Evolutionary conservation across 2,113 vertebrate genomes (phyloP), one percentile per base, ranked within the genome.

Genomic region (Labrus mixtus): DNA sequence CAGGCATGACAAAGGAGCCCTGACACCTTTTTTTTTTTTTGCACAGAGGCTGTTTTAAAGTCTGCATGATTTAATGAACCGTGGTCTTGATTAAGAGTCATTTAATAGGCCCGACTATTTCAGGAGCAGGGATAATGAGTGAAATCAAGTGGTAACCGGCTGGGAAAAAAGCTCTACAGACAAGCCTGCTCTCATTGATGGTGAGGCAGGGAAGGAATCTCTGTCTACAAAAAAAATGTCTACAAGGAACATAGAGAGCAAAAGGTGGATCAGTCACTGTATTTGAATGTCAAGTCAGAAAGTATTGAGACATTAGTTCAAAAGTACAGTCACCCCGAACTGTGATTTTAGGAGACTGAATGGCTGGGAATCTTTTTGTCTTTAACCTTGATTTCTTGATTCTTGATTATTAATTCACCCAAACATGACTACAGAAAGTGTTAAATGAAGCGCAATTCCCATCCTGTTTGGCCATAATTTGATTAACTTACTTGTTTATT

Each of bases 101-200:
- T 84, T 90, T 92, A 89, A 89, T 87, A 87, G 88, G 73, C 66
- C 71, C 39, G 80, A 80, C 89, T 92, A 90, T 90, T 92, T 91
- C 83, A 86, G 85, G 87, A 90, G 76, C 78, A 61, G 3, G 73
- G 78, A 87, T 92, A 89, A 91, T 92, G 87, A 92, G 85, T 69
- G 74, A 87, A 90, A 83, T 89, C 75, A 87, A 88, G 85, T 87
- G 90, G 78, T 82, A 73, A 83, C 72, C 62, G 19, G 78, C 79
- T 84, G 82, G 84, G 39, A 41, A 92, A 85, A 79, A 86, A 76
- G 78, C 82, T 76, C 68, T 61, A 36, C 60, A 81, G 71, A 81
- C 74, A 57, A 59, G 0, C 5, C 50, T 50, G 46, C 66, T 76
- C 55, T 78, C 63, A 57, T 68, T 75, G 53, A 45, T 23, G 39